Conservation (phyloP, 2,888 invertebrate genomes). For the Saturnia japonica region DNA sequence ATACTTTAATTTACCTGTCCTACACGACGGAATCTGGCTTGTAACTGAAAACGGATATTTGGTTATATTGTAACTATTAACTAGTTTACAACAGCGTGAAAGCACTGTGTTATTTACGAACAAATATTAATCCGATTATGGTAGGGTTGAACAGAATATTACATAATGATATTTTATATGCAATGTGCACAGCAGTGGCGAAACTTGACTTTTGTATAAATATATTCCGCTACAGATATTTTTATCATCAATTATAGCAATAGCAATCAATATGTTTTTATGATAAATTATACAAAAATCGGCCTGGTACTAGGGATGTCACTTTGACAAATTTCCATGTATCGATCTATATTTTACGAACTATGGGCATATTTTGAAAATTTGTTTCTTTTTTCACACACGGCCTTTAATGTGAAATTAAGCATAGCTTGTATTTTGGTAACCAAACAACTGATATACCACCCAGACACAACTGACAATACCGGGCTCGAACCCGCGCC, state of each 20-base stretch:
- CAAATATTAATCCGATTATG: conserved; percentile 4
- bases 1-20: too few relatives aligned
- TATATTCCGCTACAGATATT: not conserved
- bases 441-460: not conserved
- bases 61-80: not conserved
- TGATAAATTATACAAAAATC: not conserved
- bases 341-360: not conserved
- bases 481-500: too few relatives aligned
- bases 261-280: not conserved
- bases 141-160: not conserved
- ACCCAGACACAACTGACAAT: too few relatives aligned
- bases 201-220: not conserved
- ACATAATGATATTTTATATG: not conserved
- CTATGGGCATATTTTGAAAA: too few relatives aligned
- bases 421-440: not conserved
- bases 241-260: too few relatives aligned
- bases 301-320: not conserved
- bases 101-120: not conserved
- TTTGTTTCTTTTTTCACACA: too few relatives aligned
- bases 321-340: not conserved
- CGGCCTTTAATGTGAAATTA: not conserved
- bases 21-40: not conserved
- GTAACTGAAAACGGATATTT: conserved; percentile 8
- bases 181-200: not conserved
- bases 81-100: conserved; percentile 10